Evolutionary conservation across 2,888 invertebrate genomes (phyloP).

Genomic region (Aradus depressus): DNA sequence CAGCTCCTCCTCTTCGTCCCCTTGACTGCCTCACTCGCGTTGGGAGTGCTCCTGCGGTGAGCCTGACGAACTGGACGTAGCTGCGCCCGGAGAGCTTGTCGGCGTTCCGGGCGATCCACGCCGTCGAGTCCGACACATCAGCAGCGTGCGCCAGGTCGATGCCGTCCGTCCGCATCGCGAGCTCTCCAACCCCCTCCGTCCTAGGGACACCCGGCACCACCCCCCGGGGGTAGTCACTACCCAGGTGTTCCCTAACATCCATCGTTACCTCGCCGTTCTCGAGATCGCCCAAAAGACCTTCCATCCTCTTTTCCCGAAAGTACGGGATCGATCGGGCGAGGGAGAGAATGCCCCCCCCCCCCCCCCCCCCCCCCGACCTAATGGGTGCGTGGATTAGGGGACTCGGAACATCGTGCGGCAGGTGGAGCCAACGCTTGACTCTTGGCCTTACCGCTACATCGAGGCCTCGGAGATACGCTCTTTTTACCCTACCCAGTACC

Average conservation of each 20-base stretch:
- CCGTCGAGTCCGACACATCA: neutral
- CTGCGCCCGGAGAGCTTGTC: neutral
- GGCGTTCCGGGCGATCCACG: neutral
- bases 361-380: slow-evolving; percentile 29
- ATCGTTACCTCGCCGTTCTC: too few species aligned
- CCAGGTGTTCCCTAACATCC: neutral
- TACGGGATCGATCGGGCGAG: slow-evolving; percentile 2
- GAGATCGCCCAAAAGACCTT: neutral
- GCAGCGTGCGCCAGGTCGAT: too few species aligned
- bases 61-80: neutral
- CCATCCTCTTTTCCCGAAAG: neutral
- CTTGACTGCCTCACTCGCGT: slow-evolving; percentile 31
- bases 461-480: slow-evolving; percentile 29
- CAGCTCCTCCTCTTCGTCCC: slow-evolving; percentile 21
- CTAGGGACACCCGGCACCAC: too few species aligned
- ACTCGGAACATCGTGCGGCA: slow-evolving; percentile 33
- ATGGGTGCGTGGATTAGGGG: slow-evolving; percentile 33
- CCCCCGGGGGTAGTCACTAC: too few species aligned
- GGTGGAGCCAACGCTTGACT: slow-evolving; percentile 32
- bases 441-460: slow-evolving; percentile 33
- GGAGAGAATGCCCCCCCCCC: slow-evolving; percentile 20
- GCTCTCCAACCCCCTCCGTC: neutral
- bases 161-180: slow-evolving; percentile 33
- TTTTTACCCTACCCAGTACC: slow-evolving; percentile 32
- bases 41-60: slow-evolving; percentile 34